Evolutionary conservation across 2,888 invertebrate species (phyloP).

Genomic region (Lepas anatifera): DNA sequence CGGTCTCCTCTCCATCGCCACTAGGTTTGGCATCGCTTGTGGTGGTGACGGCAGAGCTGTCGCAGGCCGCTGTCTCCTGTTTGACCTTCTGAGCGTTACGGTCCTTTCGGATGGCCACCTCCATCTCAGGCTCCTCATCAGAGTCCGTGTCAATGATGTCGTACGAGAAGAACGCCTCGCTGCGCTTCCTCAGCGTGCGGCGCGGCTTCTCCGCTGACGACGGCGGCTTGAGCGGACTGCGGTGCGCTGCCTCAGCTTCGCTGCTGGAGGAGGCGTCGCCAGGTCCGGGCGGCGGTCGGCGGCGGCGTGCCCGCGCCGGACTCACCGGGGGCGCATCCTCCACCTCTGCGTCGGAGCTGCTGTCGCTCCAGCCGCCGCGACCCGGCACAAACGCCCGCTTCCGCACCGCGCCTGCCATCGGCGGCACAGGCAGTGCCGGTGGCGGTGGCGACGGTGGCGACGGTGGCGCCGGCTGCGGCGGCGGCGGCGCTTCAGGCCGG

Average conservation of each 20-base stretch:
- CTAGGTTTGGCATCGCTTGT: too few species aligned
- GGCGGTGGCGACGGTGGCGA: too few species aligned
- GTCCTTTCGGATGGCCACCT: too few species aligned
- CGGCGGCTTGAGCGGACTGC: neutral
- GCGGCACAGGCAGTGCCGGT: neutral
- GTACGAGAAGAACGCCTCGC: constrained; percentile 11
- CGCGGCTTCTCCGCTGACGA: neutral
- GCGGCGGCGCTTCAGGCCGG: neutral
- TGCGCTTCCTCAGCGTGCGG: constrained; percentile 1
- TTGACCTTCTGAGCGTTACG: neutral
- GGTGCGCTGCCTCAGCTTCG: neutral
- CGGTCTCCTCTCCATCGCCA: too few species aligned
- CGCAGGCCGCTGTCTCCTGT: neutral
- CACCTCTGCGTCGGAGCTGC: neutral
- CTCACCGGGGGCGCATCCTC: neutral
- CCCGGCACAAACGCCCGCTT: constrained; percentile 5
- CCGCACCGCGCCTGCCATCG: neutral
- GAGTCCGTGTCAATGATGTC: constrained; percentile 7
- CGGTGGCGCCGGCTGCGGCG: too few species aligned
- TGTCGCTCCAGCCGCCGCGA: neutral
- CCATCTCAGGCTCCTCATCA: neutral
- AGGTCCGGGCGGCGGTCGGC: neutral
- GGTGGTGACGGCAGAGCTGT: neutral
- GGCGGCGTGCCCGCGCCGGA: neutral
- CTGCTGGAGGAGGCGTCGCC: neutral